Evolutionary conservation across 2,888 invertebrate species (phyloP), one percentile per base, ranked within the genome.

Genomic region (Dryomyza anilis): DNA sequence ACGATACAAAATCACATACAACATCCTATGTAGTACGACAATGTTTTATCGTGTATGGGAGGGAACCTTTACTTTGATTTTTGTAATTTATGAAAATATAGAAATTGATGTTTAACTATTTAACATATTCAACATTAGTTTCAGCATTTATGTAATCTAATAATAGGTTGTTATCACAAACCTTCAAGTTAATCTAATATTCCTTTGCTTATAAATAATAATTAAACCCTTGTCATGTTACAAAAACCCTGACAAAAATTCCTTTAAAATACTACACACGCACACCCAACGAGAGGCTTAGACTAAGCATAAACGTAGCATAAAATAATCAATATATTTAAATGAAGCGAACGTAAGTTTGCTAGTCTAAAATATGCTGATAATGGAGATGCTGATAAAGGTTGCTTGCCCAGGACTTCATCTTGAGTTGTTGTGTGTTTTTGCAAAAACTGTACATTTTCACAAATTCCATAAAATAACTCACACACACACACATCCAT

Each of bases 211-310:
- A n/a, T n/a, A 27, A 45, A 57, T 39, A 48, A 48, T 33, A 46
- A 48, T 48, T 67, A 66, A 67, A 67, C 78, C 78, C 78, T 75
- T 72, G 72, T 79, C 79, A 79, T 75, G 76, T 78, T 76, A 76
- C n/a, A n/a, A n/a, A 74, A 60, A 50, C 52, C 33, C 48, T 39
- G 52, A 52, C 39, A 27, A 43, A 39, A 61, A 10, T 52, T n/a
- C 53, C n/a, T 19, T 21, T 53, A 3, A 12, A 50, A 45, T 21
- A n/a, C 53, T 29, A 16, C 8, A 55, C 21, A 12, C 30, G 39
- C 39, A 12, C 39, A 7, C 39, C 39, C 14, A 39, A n/a, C n/a
- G n/a, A n/a, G n/a, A n/a, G n/a, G n/a, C n/a, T n/a, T n/a, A n/a
- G n/a, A n/a, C n/a, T n/a, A n/a, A n/a, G n/a, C n/a, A n/a, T n/a